A percentile compares a stretch with the other conserved stretches of the same genome.
Conservation (phyloP, 2,797 vertebrate genomes). For the Gymnopithys bicolor region DNA sequence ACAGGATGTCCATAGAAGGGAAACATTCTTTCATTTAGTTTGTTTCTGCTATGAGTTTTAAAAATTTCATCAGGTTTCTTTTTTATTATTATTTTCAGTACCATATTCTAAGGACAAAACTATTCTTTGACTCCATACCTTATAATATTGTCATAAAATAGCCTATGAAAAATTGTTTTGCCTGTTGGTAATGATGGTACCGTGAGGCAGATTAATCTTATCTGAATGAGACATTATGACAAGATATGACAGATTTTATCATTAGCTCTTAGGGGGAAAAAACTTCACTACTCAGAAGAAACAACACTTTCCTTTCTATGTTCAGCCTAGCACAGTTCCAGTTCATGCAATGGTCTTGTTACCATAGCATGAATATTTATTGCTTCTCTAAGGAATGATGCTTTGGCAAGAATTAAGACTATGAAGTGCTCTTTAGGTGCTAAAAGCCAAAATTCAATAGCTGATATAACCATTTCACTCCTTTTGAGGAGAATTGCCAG, state of each 20-base stretch:
- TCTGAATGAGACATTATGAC: not conserved
- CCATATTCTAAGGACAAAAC: not conserved
- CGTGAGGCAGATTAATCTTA: not conserved
- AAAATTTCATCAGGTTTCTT: not conserved
- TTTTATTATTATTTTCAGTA: not conserved
- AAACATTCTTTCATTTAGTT: not conserved
- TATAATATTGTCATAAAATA: not conserved
- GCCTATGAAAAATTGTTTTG: not conserved
- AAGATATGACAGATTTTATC: fast-evolving
- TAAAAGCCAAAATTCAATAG: not conserved
- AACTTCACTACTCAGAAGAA: not conserved
- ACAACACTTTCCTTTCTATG: not conserved
- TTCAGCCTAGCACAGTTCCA: not conserved
- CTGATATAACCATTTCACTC: not conserved
- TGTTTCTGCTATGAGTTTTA: not conserved
- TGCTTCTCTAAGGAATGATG: not conserved
- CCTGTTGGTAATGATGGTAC: not conserved
- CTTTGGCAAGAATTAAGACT: not conserved
- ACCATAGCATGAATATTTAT: not conserved
- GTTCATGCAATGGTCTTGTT: not conserved
- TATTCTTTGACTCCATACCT: not conserved
- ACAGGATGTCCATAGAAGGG: not conserved
- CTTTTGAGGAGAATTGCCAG: not conserved
- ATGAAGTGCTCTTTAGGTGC: not conserved
- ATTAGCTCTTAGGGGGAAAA: not conserved